These are phyloP conservation scores for Chloroclysta siterata DNA, from an alignment of 2,888 invertebrate genomes.

Conservation along the genomic window DNA sequence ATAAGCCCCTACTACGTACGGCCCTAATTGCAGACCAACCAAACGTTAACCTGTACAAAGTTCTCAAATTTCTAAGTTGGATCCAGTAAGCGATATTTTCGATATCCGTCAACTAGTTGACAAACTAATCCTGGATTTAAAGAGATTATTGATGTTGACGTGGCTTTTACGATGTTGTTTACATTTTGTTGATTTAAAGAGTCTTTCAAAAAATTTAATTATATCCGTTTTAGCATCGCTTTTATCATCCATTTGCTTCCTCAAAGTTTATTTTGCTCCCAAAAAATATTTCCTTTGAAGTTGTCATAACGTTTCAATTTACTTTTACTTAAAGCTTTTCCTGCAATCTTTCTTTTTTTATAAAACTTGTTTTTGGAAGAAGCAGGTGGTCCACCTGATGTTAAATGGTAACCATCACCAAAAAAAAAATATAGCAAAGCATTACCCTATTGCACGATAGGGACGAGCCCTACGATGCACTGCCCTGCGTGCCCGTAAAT, in stretches of 20 bases:
- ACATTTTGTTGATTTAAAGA: background rate
- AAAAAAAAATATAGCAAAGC: too few relatives aligned
- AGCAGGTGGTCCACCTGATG: too few relatives aligned
- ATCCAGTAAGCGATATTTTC: constrained; percentile 25
- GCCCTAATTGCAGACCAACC: background rate
- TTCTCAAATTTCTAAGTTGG: constrained; percentile 21
- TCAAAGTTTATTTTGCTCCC: background rate
- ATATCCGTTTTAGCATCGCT: background rate
- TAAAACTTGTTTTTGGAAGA: too few relatives aligned
- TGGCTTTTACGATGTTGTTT: constrained; percentile 14
- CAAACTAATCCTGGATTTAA: constrained; percentile 33
- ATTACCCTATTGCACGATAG: too few relatives aligned
- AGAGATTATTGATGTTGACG: constrained; percentile 35
- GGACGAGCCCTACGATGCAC: too few relatives aligned
- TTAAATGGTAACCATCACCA: too few relatives aligned
- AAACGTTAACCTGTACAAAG: constrained; percentile 4
- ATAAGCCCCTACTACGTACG: background rate
- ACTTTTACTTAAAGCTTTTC: constrained; percentile 34
- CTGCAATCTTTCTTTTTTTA: constrained; percentile 34
- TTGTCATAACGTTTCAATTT: background rate
- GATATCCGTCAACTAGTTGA: constrained; percentile 29
- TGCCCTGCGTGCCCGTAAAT: too few relatives aligned
- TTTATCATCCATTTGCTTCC: background rate
- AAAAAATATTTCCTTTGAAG: background rate
- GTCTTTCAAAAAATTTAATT: background rate